phyloP scores from a whole-genome alignment of 2,888 invertebrate genomes.

The Tribolium freemani region DNA sequence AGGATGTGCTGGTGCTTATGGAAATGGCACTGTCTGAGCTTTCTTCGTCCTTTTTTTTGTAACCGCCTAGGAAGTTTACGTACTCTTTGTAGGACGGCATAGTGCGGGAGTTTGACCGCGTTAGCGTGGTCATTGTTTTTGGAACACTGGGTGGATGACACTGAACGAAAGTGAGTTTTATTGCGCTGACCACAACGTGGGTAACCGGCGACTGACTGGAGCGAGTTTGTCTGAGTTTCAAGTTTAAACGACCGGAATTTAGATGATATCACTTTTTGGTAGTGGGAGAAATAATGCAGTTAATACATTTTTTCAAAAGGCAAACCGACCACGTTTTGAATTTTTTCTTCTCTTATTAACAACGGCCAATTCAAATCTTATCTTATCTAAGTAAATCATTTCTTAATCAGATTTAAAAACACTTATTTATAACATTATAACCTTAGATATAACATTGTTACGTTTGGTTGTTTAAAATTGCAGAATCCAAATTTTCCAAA shows the following conservation, averaged over 20 bases:
- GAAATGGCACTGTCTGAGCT: conserved; percentile 37
- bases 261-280: conserved; percentile 37
- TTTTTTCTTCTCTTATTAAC: background rate
- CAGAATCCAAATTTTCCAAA: too few species aligned
- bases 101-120: background rate
- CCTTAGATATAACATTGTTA: too few species aligned
- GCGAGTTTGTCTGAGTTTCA: conserved; percentile 27
- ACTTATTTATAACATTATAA: too few species aligned
- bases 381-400: too few species aligned
- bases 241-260: conserved; percentile 36
- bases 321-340: background rate
- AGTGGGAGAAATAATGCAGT: conserved; percentile 9
- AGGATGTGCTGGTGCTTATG: conserved; percentile 37
- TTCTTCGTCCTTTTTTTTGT: conserved; percentile 57
- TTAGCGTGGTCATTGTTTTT: conserved; percentile 21
- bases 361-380: background rate
- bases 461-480: too few species aligned
- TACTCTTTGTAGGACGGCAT: conserved; percentile 60
- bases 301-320: background rate
- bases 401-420: too few species aligned
- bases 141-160: conserved; percentile 6
- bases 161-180: conserved; percentile 37
- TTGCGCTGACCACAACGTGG: conserved; percentile 15
- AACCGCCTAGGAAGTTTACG: conserved; percentile 60
- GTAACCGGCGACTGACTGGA: conserved; percentile 34